Base-by-base conservation (phyloP, 2,888 invertebrate species). In the Hanleya hanleyi region DNA sequence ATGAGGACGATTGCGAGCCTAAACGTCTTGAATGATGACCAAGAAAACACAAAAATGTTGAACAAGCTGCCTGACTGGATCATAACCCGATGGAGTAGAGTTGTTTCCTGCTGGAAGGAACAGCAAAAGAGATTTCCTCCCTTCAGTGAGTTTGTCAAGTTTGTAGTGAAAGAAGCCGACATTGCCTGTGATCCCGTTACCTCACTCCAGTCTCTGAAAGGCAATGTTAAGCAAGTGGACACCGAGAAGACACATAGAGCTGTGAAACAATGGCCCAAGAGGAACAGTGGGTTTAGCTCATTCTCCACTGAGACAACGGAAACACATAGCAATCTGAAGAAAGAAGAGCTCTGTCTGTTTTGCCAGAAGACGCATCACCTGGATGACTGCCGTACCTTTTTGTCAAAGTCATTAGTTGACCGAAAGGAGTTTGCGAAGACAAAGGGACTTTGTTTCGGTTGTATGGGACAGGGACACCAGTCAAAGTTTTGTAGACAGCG, bases 401-500 rank as follows among this genome's bases (percentile, higher is more conserved):
- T 67, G 15, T 51, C 15, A 1, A 74, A 75, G 47, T 5, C 69
- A n/a, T 4, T 78, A 12, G 36, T 18, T n/a, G 67, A 72, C 12
- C 68, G 75, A 64, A 75, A 77, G 57, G 66, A 47, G 5, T 77
- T 69, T 66, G 73, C 71, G 18, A 70, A 36, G 47, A 71, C 70
- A 15, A 70, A 78, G 7, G 67, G 71, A 3, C 67, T 80, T 7
- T 82, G 79, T 69, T 82, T 74, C 75, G 81, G 79, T 12, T 82
- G 81, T 69, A 47, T 82, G 22, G 1, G 61, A 4, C 9, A 22
- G 12, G 80, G 81, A 2, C 83, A 83, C 51, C 35, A 71, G 22
- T 73, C 77, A 1, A 79, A 73, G 49, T 61, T 66, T 6, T 82
- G 81, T 68, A 70, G 22, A 36, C 15, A 70, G 0, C 41, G 74